phyloP scores from a whole-genome alignment of 2,888 invertebrate species.

The Drosophila kuntzei region DNA sequence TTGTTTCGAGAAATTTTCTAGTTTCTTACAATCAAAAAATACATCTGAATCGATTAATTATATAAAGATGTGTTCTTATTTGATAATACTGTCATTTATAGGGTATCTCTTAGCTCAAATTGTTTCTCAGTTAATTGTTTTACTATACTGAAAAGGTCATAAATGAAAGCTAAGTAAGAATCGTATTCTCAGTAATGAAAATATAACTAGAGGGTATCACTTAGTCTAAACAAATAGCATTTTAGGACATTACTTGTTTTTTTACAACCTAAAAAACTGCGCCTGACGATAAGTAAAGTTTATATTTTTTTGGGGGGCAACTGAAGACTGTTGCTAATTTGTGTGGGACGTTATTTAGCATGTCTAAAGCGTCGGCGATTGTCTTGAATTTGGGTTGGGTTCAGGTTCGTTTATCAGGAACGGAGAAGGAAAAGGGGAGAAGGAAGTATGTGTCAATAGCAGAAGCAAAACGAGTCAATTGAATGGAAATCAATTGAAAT shows the following conservation, averaged over 20 bases:
- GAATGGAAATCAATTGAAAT: constrained; percentile 31
- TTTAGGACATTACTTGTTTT: not conserved
- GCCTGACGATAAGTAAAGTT: constrained; percentile 13
- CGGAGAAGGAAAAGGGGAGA: not conserved
- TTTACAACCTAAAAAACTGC: not conserved
- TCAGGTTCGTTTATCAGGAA: not conserved
- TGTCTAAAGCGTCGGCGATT: constrained; percentile 34
- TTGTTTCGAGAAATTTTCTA: too few relatives aligned
- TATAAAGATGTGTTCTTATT: too few relatives aligned
- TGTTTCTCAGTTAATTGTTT: too few relatives aligned
- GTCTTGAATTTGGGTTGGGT: constrained; percentile 39
- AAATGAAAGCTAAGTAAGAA: not conserved
- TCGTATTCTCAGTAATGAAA: not conserved
- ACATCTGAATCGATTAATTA: too few relatives aligned
- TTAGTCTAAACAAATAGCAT: not conserved
- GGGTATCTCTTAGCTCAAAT: too few relatives aligned
- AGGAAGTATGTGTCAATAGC: constrained; percentile 23
- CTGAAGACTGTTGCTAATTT: constrained; percentile 42
- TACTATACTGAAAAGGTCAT: too few relatives aligned
- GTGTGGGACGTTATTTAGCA: constrained; percentile 55
- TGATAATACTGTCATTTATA: too few relatives aligned
- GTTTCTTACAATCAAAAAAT: too few relatives aligned
- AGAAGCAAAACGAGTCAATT: constrained; percentile 23
- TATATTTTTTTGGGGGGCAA: constrained; percentile 11
- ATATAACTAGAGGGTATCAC: not conserved